Base-by-base conservation (phyloP, 1,140 invertebrate genomes). In the Dendrolimus kikuchii region DNA sequence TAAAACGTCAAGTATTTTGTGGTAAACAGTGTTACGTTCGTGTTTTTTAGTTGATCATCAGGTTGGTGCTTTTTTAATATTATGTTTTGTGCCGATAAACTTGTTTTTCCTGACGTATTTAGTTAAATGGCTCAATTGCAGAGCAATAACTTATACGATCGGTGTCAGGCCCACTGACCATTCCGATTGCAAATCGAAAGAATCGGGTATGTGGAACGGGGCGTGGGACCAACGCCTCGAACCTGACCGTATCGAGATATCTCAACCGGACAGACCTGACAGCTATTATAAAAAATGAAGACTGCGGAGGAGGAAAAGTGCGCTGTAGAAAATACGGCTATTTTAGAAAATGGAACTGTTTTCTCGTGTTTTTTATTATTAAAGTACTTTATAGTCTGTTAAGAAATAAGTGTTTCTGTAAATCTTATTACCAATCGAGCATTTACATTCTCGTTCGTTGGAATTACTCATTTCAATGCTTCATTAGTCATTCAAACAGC, bases 181-280 rank as follows among this genome's bases (percentile, higher is more conserved):
- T 52, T 59, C 46, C 50, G 53, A 62, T 71, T 63, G 59, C 57
- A 59, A 71, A 61, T 62, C 58, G 53, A 62, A 71, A 73, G 61
- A 74, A 71, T 46, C 60, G 62, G 64, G 66, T 80, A 74, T 73
- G 70, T 81, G 67, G 68, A 77, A 71, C 74, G 61, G 64, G 70
- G 68, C 72, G 79, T 78, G 71, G 71, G 68, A 72, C 64, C 64
- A 68, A 62, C 59, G 66, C 69, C 64, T 71, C 72, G 68, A 77
- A 77, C 73, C 76, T 82, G 79, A 81, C 76, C 71, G 76, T 78
- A 83, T 77, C 66, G 77, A 82, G 82, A 76, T 81, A 74, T 82
- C 74, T 72, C 63, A 74, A 81, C 82, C 80, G 82, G 82, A 85
- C 72, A 72, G 71, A 77, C 69, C 58, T 40, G 67, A 61, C 76